These are phyloP conservation scores for Apeira syringaria DNA, from an alignment of 2,888 invertebrate species.

Conservation along the genomic window DNA sequence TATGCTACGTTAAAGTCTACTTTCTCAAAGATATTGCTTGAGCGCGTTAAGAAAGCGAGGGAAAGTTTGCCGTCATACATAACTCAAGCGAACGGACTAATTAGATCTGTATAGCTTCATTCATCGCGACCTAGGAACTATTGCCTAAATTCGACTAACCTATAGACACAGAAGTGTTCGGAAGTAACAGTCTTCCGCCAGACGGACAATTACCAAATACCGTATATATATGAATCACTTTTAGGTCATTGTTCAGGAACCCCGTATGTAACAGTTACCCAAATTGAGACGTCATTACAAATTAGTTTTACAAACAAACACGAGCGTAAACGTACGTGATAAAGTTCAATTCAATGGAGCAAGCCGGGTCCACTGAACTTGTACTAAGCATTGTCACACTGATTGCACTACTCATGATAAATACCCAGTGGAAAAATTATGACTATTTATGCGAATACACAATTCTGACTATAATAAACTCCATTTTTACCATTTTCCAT, in stretches of 20 bases:
- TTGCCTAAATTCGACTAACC: constrained; percentile 43
- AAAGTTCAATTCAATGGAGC: constrained; percentile 58
- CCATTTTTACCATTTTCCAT: too few relatives aligned
- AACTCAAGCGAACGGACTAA: constrained; percentile 22
- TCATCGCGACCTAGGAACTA: constrained; percentile 26
- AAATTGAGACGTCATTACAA: constrained; percentile 71
- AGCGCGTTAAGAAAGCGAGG: constrained; percentile 29
- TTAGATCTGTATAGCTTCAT: constrained; percentile 31
- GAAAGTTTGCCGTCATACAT: constrained; percentile 28
- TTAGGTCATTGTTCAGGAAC: constrained; percentile 69
- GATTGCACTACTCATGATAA: too few relatives aligned
- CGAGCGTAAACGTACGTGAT: constrained; percentile 56
- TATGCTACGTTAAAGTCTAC: constrained; percentile 8
- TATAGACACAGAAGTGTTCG: constrained; percentile 42
- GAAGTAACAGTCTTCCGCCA: constrained; percentile 50
- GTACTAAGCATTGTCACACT: background rate
- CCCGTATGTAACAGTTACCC: constrained; percentile 69
- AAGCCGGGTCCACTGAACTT: constrained; percentile 53
- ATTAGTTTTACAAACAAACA: constrained; percentile 67
- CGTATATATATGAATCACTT: constrained; percentile 69
- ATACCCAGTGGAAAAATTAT: too few relatives aligned
- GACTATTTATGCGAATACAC: too few relatives aligned
- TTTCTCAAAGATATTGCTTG: constrained; percentile 25
- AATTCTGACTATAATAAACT: too few relatives aligned
- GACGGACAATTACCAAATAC: constrained; percentile 48